Base-by-base conservation (phyloP, 2,113 vertebrate species). In the Saccopteryx leptura region DNA sequence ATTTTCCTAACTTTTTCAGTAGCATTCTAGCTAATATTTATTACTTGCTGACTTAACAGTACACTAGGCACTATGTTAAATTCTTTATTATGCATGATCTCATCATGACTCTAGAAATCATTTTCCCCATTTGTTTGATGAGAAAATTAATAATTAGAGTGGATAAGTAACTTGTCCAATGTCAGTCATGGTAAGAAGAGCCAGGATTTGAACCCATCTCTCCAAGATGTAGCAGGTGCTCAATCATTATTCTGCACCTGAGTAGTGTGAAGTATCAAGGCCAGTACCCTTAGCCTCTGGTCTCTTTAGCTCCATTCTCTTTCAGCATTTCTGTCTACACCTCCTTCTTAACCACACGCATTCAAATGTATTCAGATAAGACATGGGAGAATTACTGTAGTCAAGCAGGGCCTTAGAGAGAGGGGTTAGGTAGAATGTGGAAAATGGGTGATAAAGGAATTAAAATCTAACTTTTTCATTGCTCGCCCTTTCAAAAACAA, bases 51-150 rank as follows among this genome's bases (percentile, higher is more conserved):
- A 86, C 14, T 93, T 75, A 79, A 63, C 61, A 75, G 78, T 74
- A 31, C 19, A 1, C 28, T 31, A 39, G 68, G 19, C 21, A 18
- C 60, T 83, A 26, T 56, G 28, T 75, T 56, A 93, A 91, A 60
- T 95, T 50, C 68, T 92, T 52, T 95, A 76, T 58, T 83, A 12
- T 31, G 46, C 54, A 74, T 93, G 56, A 81, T 60, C 80, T 90
- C 60, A 66, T 72, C n/a, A 18, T 3, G 15, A 23, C 58, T 75
- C 90, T 50, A 58, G 84, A 80, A 78, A 82, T 91, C 15, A 63
- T 60, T 21, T 33, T 65, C 72, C 50, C 23, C 65, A 60, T 39
- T 83, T 78, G 88, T 39, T 50, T 28, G 23, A 87, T 56, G 24
- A 91, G 52, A 39, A 90, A 92, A 92, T 58, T 79, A 48, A 93